Conservation (phyloP, 2,113 vertebrate species). For the Ophthalmolycus amberensis region DNA sequence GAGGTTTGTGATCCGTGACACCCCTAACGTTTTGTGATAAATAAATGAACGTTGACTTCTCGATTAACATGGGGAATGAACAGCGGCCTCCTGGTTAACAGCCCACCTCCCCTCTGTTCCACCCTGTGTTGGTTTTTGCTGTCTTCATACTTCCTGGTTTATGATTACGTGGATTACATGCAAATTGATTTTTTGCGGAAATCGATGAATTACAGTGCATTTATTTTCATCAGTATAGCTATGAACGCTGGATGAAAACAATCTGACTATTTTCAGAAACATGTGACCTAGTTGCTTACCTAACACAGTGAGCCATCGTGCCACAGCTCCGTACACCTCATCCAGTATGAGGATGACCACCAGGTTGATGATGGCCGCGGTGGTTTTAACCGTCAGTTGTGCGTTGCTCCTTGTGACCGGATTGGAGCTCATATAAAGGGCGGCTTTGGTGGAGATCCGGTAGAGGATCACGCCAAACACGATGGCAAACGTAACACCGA, state of each 20-base stretch:
- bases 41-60: background rate
- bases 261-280: background rate
- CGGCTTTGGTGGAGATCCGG: slow-evolving; percentile 94
- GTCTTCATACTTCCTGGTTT: too few relatives aligned
- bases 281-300: slow-evolving; percentile 76
- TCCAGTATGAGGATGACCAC: slow-evolving; percentile 98
- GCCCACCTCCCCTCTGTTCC: too few relatives aligned
- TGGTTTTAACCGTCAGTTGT: slow-evolving; percentile 94
- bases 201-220: too few relatives aligned
- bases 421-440: slow-evolving; percentile 93
- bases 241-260: too few relatives aligned
- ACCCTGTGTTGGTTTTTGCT: too few relatives aligned
- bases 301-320: slow-evolving; percentile 94
- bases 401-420: slow-evolving; percentile 90
- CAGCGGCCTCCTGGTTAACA: too few relatives aligned
- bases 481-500: slow-evolving; percentile 95
- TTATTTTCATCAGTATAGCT: too few relatives aligned
- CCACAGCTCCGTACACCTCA: slow-evolving; percentile 95
- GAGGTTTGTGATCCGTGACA: too few relatives aligned
- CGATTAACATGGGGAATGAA: background rate
- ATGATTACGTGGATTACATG: too few relatives aligned
- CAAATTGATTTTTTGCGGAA: too few relatives aligned
- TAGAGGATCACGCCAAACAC: slow-evolving; percentile 98
- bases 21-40: too few relatives aligned
- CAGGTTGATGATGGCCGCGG: slow-evolving; percentile 96